Evolutionary conservation across 2,797 vertebrate genomes (phyloP).

Genomic region (Micrastur ruficollis): DNA sequence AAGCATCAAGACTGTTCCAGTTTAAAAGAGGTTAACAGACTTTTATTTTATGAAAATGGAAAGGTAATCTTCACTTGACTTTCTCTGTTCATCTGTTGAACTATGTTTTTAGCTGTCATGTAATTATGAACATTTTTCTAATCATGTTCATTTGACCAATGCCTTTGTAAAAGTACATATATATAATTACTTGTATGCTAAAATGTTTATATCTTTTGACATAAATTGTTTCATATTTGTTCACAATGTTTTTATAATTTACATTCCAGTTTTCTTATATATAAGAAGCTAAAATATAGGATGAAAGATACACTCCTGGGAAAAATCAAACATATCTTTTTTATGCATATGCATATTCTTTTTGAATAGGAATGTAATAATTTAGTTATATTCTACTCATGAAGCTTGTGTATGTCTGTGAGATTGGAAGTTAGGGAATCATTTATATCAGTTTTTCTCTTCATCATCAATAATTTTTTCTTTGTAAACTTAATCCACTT

Average conservation of each 20-base stretch:
- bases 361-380: background rate
- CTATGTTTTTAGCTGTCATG: background rate
- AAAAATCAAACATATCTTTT: background rate
- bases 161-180: background rate
- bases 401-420: background rate
- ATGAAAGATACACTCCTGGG: background rate
- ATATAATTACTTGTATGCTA: background rate
- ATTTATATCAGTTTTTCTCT: background rate
- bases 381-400: background rate
- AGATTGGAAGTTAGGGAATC: background rate
- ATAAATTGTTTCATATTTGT: background rate
- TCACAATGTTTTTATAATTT: background rate
- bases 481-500: background rate
- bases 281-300: background rate
- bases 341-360: background rate
- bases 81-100: background rate
- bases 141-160: background rate
- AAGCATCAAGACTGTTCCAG: background rate
- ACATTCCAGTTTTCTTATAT: background rate
- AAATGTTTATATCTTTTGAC: background rate
- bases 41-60: background rate
- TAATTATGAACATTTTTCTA: background rate
- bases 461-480: background rate
- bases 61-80: background rate
- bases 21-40: background rate